Evolutionary conservation across 2,888 invertebrate species (phyloP).

Genomic region (Phaedon cochleariae): DNA sequence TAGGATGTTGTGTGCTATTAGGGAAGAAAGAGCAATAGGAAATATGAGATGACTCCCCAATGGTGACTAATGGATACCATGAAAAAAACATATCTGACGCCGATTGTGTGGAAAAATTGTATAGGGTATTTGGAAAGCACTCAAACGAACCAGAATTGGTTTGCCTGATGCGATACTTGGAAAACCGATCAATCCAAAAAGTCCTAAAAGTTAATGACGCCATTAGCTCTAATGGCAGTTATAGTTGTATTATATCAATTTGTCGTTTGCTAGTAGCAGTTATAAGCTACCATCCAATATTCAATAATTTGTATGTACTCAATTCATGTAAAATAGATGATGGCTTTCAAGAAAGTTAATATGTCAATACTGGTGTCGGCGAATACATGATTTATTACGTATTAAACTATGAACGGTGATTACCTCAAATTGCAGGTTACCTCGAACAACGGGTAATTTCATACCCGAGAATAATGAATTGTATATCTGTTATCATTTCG

Average conservation of each 20-base stretch:
- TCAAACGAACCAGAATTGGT: background rate
- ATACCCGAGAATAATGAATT: background rate
- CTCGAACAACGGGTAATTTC: background rate
- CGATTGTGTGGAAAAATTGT: too few relatives aligned
- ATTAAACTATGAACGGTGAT: conserved; percentile 60
- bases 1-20: too few relatives aligned
- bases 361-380: conserved; percentile 55
- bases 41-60: too few relatives aligned
- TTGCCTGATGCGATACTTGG: background rate
- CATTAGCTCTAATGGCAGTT: conserved; percentile 30
- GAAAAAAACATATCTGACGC: too few relatives aligned
- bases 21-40: too few relatives aligned
- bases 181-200: background rate
- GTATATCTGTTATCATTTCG: too few relatives aligned
- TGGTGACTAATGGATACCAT: too few relatives aligned
- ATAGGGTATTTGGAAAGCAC: background rate
- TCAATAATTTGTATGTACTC: conserved; percentile 29
- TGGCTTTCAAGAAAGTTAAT: conserved; percentile 48
- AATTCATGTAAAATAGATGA: conserved; percentile 32
- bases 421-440: conserved; percentile 56
- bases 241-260: conserved; percentile 30
- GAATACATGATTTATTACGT: conserved; percentile 57
- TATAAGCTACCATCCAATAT: conserved; percentile 19
- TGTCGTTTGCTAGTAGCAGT: conserved; percentile 6
- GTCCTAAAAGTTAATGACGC: background rate